A percentile compares a stretch with the other conserved stretches of the same genome.
Conservation (phyloP, 2,888 invertebrate species). For the Tetanocera ferruginea region DNA sequence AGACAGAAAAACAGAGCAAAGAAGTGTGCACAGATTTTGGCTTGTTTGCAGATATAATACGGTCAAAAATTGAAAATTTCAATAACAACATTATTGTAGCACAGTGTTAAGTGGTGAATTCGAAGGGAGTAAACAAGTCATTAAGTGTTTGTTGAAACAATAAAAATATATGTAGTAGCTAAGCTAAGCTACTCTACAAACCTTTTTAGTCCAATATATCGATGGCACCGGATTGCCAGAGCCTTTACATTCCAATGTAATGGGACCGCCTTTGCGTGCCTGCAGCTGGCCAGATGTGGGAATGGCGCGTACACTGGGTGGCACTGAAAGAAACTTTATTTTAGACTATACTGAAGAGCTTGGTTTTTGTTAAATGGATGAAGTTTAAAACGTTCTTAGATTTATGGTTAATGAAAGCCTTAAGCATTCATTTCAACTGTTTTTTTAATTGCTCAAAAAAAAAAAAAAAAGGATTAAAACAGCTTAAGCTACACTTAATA, state of each 20-base stretch:
- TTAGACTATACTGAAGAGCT: background rate
- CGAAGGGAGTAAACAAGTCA: background rate
- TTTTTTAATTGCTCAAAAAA: no score
- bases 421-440: no score
- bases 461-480: no score
- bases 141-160: background rate
- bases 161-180: background rate
- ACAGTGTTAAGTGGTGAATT: background rate
- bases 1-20: background rate
- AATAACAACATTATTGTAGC: no score
- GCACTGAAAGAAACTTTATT: conserved; percentile 69
- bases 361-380: background rate
- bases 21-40: no score
- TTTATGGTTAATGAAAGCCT: no score
- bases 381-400: no score
- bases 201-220: conserved; percentile 76
- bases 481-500: background rate
- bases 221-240: conserved; percentile 81
- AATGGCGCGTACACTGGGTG: conserved; percentile 78
- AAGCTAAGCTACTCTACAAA: conserved; percentile 47
- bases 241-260: conserved; percentile 79
- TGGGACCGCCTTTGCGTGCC: conserved; percentile 77
- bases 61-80: no score
- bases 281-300: conserved; percentile 77
- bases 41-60: no score